Base-by-base conservation (phyloP, 1,140 invertebrate genomes). In the Zaprionus africanus region DNA sequence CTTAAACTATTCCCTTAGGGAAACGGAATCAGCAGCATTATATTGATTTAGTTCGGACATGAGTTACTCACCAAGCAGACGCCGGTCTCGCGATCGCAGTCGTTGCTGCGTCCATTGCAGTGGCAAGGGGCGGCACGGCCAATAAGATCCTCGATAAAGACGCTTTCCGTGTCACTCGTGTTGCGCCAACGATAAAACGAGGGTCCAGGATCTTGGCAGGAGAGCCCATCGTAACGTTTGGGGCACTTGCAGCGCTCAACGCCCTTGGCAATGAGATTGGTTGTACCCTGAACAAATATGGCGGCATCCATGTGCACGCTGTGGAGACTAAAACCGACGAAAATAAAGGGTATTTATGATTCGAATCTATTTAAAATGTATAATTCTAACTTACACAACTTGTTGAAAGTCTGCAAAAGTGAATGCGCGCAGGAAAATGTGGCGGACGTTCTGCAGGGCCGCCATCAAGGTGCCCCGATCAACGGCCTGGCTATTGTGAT, bases 191-290 rank as follows among this genome's bases (percentile, higher is more conserved):
- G 94, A 82, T 95, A 99, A 92, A 96, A 99, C 1, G 98, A 98
- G 22, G 95, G 93, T 34, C 96, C 97, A 0, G 98, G 97, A 92
- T 98, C 94, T 91, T 98, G 97, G 93, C 98, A 98, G 0, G 97
- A 98, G 0, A 95, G 95, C 1, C 96, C 95, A 78, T 95, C 95
- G 92, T 98, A 98, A 49, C 96, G 94, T 6, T 93, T 90, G 1
- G 97, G 97, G 90, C 97, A 98, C n/a, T 95, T 93, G 91, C 99
- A 99, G 54, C 96, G 93, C 93, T 99, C 99, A 7, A 99, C 95
- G 2, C 98, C 97, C 53, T 94, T 93, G 49, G 92, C 98, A n/a
- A 95, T 93, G 9, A 94, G 94, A 17, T 95, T 94, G 2, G 95
- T 95, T 64, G 93, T 94, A 59, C 93, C 95, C 24, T 94, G 93